Evolutionary conservation across 2,888 invertebrate species (phyloP), one percentile per base, ranked within the genome.

Genomic region (Uloborus plumipes): DNA sequence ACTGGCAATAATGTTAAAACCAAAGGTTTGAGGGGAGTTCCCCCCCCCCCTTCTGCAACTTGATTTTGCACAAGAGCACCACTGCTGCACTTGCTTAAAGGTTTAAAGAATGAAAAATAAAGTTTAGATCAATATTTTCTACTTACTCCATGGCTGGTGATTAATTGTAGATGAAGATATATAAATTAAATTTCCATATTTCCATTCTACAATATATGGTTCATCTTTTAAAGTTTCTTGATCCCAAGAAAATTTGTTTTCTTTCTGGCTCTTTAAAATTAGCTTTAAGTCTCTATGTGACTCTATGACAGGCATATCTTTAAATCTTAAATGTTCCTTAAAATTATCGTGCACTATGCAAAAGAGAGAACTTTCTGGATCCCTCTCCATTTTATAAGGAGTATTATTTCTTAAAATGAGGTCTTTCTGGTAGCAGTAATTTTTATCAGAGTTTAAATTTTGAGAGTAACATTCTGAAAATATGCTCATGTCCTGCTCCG

Each of bases 301-400:
- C 55, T 65, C 75, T 1, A 81, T 18, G 13, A 59, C n/a, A 20
- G 84, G 78, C 13, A 79, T 86, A 39, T 87, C 86, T 77, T 89
- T 88, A 20, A 88, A 86, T 14, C 84, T 85, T 67, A 89, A 88
- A 61, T 88, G 87, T 39, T 89, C 87, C 16, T 91, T 92, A 76
- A 91, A 88, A 89, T 93, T 93, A 84, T 91, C 92, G 73, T 90
- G 91, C 20, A 91, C 89, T 78, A 93, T 90, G 86, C 93, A 93
- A 87, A 93, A 92, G 81, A 93, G 87, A 84, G 91, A 90, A 80
- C 90, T 90, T 78, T 89, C 88, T 87, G 87, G 85, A 88, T 87
- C 87, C 87, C 88, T 86, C 58, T 72, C 64, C 67, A 83, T 85
- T 85, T 86, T 89, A 51, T 77, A 83, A 31, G 69, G 16, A 0